Evolutionary conservation across 2,113 vertebrate species (phyloP).

Genomic region (Polypterus bichir): DNA sequence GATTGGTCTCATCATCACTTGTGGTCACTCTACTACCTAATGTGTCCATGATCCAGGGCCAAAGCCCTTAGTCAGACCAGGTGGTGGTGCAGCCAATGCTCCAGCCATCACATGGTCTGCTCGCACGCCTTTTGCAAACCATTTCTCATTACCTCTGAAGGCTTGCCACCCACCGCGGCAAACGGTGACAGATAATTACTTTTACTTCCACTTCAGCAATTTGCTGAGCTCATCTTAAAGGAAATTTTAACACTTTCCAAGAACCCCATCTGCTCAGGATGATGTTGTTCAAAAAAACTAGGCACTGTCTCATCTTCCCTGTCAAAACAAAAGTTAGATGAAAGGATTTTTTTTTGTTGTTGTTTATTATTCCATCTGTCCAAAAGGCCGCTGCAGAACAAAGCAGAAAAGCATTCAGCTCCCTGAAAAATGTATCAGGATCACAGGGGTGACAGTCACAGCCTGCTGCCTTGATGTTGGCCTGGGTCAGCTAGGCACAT

Average conservation of each 20-base stretch:
- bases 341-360: neutral
- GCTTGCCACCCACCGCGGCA: neutral
- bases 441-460: neutral
- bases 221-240: neutral
- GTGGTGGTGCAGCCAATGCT: neutral
- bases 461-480: neutral
- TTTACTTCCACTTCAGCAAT: constrained; percentile 4
- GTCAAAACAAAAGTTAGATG: neutral
- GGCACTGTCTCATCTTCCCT: neutral
- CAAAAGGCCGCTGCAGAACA: neutral
- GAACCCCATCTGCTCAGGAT: constrained; percentile 1
- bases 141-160: neutral
- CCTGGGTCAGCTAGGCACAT: neutral
- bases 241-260: neutral
- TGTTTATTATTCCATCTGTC: neutral
- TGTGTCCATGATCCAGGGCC: neutral
- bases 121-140: neutral
- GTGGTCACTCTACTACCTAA: neutral
- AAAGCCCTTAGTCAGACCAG: neutral
- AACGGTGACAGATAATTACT: constrained; percentile 1
- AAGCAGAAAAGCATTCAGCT: neutral
- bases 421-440: neutral
- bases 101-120: neutral
- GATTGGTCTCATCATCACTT: neutral
- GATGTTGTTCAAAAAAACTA: neutral